Evolutionary conservation across 2,888 invertebrate species (phyloP), one percentile per base, ranked within the genome.

Genomic region (Eupithecia dodoneata): DNA sequence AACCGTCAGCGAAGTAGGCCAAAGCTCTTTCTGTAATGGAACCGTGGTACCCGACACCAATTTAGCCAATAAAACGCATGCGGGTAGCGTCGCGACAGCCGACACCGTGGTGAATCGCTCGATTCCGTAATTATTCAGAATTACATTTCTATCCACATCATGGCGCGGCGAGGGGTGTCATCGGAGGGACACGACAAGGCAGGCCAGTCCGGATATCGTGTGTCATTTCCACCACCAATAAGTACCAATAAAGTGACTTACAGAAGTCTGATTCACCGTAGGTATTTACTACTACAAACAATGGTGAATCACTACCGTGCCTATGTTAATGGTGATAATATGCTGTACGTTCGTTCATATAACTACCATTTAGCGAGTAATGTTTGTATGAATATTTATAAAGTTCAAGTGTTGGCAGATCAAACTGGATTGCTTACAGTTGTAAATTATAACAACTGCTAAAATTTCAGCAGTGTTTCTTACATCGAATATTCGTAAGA

Each of bases 61-160:
- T 94, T 93, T 90, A 93, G 88, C 89, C 92, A 94, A 94, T 94
- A 93, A 94, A 94, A 90, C 81, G 79, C 85, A 94, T 94, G 94
- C 94, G 94, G 94, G 94, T 85, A 52, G 90, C 85, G 86, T 83
- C 78, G 83, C 80, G 85, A 83, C 85, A 84, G 83, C 83, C 86
- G 86, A 85, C 87, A 84, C 85, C 85, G 85, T 85, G 86, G 85
- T 85, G 84, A 81, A 82, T 81, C 82, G 82, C 83, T 85, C 85
- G 83, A 83, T 87, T 86, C 85, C 79, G 87, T 92, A 92, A 92
- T 93, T 93, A 94, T 91, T 90, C 85, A 85, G 87, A 90, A 91
- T 92, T 90, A 91, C 85, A 86, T 76, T 78, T 77, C 87, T 87
- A 89, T 88, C 80, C 83, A 84, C 84, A 81, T 84, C 83, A 83